phyloP scores from a whole-genome alignment of 2,797 vertebrate species.

The Tokudaia muenninki region DNA sequence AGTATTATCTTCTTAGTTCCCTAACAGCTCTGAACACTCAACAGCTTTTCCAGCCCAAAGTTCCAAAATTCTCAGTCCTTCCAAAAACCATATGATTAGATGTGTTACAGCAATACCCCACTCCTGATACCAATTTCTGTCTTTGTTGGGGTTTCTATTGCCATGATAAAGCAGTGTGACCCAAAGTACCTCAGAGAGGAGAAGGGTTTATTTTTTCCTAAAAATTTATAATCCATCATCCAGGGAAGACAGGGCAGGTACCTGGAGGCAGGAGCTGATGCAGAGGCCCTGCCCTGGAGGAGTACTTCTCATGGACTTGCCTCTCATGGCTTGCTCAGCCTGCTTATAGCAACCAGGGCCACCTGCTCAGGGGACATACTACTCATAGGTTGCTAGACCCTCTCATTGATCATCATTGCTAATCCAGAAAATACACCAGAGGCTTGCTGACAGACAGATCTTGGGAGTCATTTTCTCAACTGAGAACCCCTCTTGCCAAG shows the following conservation, averaged over 20 bases:
- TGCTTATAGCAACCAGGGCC: not conserved
- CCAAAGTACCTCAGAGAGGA: not conserved
- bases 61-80: not conserved
- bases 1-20: not conserved
- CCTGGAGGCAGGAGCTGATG: not conserved
- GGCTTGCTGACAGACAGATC: not conserved
- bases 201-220: not conserved
- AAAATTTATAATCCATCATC: not conserved
- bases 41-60: not conserved
- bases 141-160: not conserved
- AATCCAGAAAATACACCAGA: not conserved
- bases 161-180: not conserved
- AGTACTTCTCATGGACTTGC: not conserved
- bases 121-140: not conserved
- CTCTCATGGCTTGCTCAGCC: not conserved
- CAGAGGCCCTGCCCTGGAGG: not conserved
- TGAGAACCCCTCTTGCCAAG: not conserved
- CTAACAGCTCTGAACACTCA: not conserved
- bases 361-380: not conserved
- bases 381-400: not conserved
- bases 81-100: not conserved
- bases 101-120: not conserved
- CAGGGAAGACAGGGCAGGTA: not conserved
- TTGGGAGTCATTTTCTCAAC: not conserved
- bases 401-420: not conserved